These are phyloP conservation scores for Arrhopalites spinosus DNA, from an alignment of 2,888 invertebrate genomes.

Conservation along the genomic window DNA sequence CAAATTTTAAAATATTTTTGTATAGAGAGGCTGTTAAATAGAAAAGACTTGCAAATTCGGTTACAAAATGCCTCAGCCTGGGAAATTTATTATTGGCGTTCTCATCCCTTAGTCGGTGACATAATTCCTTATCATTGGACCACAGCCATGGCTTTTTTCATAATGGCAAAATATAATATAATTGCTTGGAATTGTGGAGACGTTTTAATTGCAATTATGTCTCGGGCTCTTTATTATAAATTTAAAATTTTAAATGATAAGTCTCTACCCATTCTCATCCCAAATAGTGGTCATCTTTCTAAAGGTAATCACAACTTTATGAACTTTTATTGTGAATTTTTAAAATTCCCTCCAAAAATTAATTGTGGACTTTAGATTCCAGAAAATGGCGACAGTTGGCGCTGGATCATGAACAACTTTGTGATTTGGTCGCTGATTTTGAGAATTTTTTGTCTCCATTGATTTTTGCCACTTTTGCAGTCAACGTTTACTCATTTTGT, in stretches of 20 bases:
- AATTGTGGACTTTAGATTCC: conserved; percentile 43
- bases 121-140: conserved; percentile 13
- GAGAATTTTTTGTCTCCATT: conserved; percentile 47
- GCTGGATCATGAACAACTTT: conserved; percentile 45
- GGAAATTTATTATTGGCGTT: conserved; percentile 25
- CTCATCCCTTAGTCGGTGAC: neutral
- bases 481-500: conserved; percentile 53
- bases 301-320: neutral
- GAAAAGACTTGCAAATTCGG: conserved; percentile 12
- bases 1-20: neutral
- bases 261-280: neutral
- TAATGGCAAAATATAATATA: conserved; percentile 5
- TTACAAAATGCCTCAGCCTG: conserved; percentile 37
- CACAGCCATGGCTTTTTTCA: conserved; percentile 1
- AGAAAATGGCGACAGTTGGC: conserved; percentile 41
- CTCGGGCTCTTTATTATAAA: conserved; percentile 32
- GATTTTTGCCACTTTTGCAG: conserved; percentile 46
- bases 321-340: too few species aligned
- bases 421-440: conserved; percentile 38
- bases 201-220: conserved; percentile 13
- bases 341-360: too few species aligned
- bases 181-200: conserved; percentile 36
- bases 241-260: conserved; percentile 16
- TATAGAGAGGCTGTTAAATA: conserved; percentile 10
- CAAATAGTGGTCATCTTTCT: conserved; percentile 14